phyloP scores from a whole-genome alignment of 2,113 vertebrate species.

The Halichoerus grypus region DNA sequence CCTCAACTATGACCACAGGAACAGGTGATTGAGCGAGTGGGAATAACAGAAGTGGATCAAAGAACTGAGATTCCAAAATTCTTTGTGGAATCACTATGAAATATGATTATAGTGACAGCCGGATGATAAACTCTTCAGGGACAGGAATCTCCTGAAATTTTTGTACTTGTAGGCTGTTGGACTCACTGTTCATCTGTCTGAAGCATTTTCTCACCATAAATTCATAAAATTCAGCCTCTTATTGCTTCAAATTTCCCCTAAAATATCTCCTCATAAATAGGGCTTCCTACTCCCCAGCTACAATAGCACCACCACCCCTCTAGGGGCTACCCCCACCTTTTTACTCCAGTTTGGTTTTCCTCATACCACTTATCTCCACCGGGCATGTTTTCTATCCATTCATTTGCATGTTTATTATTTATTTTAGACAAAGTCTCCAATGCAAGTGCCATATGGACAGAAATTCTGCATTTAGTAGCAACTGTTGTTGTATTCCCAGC shows the following conservation, averaged over 20 bases:
- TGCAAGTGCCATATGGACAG: neutral
- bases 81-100: neutral
- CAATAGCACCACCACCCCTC: neutral
- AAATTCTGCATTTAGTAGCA: neutral
- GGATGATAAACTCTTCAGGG: neutral
- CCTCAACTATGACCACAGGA: neutral
- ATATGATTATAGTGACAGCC: neutral
- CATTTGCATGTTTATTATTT: neutral
- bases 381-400: neutral
- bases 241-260: neutral
- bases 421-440: neutral
- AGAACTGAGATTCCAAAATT: neutral
- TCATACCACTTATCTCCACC: neutral
- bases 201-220: neutral
- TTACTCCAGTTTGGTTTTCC: neutral
- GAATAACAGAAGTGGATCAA: neutral
- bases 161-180: neutral
- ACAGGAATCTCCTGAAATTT: neutral
- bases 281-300: no score
- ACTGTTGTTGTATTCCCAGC: neutral
- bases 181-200: neutral
- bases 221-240: neutral
- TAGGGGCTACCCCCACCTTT: neutral
- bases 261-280: neutral
- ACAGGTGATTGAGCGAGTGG: neutral